Conservation (phyloP, 2,888 invertebrate species). For the Muschampia plurimacula region DNA sequence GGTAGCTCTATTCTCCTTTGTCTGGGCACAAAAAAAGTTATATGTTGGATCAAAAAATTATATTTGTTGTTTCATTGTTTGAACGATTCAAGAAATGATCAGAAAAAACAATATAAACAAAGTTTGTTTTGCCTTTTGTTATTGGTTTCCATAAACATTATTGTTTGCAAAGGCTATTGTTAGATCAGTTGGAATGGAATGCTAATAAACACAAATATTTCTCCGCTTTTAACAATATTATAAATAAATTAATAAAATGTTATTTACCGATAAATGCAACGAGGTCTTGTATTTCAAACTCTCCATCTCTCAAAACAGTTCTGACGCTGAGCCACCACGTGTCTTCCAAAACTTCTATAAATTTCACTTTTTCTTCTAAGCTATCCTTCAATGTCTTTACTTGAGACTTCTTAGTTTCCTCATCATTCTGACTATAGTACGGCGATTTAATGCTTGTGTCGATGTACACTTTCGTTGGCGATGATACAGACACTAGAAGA, state of each 20-base stretch:
- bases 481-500: constrained; percentile 83
- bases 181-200: background rate
- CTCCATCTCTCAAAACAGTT: constrained; percentile 72
- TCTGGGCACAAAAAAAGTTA: too few species aligned
- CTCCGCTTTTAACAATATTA: background rate
- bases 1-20: too few species aligned
- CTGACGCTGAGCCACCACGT: constrained; percentile 73
- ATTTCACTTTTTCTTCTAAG: constrained; percentile 59
- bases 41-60: too few species aligned
- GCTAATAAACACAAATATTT: background rate
- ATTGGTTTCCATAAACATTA: constrained; percentile 11
- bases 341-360: constrained; percentile 68
- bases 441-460: constrained; percentile 72
- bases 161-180: background rate
- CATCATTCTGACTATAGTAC: constrained; percentile 80
- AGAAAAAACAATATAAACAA: background rate
- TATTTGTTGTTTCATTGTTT: background rate
- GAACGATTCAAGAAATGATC: background rate
- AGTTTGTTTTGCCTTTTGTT: constrained; percentile 9
- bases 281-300: constrained; percentile 83
- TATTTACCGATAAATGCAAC: constrained; percentile 76
- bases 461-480: constrained; percentile 84
- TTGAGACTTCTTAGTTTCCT: constrained; percentile 53
- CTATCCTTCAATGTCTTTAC: constrained; percentile 38
- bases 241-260: background rate